Evolutionary conservation across 2,113 vertebrate species (phyloP), one percentile per base, ranked within the genome.

Genomic region (Fulmarus glacialis): DNA sequence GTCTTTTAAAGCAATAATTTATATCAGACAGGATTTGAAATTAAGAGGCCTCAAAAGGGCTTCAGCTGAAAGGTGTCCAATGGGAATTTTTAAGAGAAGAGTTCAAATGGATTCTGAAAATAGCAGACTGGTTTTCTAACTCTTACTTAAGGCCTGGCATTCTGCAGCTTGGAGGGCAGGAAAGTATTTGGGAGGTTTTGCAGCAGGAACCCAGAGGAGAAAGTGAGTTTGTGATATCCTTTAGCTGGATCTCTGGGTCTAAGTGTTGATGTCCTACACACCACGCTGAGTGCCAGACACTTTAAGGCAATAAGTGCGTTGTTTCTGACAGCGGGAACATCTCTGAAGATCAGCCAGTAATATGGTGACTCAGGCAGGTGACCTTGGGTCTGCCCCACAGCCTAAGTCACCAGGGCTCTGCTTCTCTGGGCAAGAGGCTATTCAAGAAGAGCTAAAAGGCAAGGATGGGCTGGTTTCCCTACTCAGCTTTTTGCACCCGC

Each of bases 11-110:
- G 93, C 94, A 56, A 18, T 91, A 56, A 87, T 89, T 95, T 89
- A 4, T 70, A 87, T 93, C 93, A 89, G 87, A 42, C n/a, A 63
- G 93, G 89, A 87, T 84, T 91, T 32, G 70, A 89, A 93, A 67
- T 34, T 77, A 87, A 89, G 93, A 93, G 78, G 90, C 91, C 94
- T 96, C 87, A 66, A 82, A 96, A 91, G 90, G 90, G 93, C 84
- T 93, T 79, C 6, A 22, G 73, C 93, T 85, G 81, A 89, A 85
- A 89, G 89, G 82, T 87, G 48, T 82, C 93, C 88, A 93, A 94
- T 1, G 17, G 93, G 93, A 96, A 93, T 95, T 89, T 90, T 68
- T 56, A 82, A 71, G n/a, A 64, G 71, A 87, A 63, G 88, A 92
- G 83, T 79, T 90, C 80, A 71, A 72, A 79, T 11, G 34, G 91